Base-by-base conservation (phyloP, 2,113 vertebrate species). In the Catharus fuscescens region DNA sequence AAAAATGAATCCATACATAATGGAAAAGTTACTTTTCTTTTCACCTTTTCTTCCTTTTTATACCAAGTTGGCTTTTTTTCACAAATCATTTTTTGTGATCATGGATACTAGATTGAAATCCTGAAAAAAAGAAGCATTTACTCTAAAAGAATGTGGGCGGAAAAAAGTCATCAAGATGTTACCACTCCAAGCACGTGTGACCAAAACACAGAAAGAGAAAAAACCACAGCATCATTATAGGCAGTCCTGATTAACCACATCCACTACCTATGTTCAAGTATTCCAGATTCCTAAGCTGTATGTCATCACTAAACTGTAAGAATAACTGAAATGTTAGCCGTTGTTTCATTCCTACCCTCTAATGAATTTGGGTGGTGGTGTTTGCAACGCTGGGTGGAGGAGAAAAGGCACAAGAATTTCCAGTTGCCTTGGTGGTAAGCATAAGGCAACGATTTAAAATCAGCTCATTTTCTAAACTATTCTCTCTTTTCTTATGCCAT, bases 171-270 rank as follows among this genome's bases (percentile, higher is more conserved):
- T 40, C 15, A 78, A 81, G n/a, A 77, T 50, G 32, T 15, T 32
- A 74, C 38, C 34, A 34, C 29, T 88, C n/a, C 73, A 71, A 66
- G 52, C 12, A 26, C 0, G 8, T 21, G 38, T 36, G 26, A 95
- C 44, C 14, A 71, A 66, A 84, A 66, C 15, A 83, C 12, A 65
- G 24, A 48, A 71, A 62, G 17, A 47, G 31, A 21, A 18, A 87
- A 89, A 67, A 45, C 0, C 0, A 2, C 47, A 64, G 38, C 4
- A 1, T 14, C 29, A 72, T 91, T 34, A 34, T 0, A 59, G 42
- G 70, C 12, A 50, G 12, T 80, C 20, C 42, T 38, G 18, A 47
- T 59, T 36, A 73, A 42, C 29, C 34, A 74, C 47, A n/a, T 74
- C 16, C 6, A 2, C 72, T 54, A 50, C 45, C 62, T 29, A 12